These are phyloP conservation scores for Thysanoteuthis rhombus DNA, from an alignment of 2,888 invertebrate genomes.

Conservation along the genomic window DNA sequence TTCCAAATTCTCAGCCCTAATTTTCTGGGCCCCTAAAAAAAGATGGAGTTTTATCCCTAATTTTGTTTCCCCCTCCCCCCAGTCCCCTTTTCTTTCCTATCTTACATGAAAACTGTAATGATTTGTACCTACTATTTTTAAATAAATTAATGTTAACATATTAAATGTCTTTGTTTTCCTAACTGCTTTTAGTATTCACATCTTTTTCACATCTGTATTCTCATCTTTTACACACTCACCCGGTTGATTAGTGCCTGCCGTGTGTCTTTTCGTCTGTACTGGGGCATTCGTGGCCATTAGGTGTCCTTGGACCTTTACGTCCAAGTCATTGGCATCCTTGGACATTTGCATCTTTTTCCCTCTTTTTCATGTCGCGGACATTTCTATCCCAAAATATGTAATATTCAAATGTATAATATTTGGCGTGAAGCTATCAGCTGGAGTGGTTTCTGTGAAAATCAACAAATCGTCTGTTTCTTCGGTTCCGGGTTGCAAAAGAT, in stretches of 20 bases:
- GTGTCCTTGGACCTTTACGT: no score
- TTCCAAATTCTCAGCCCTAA: not conserved
- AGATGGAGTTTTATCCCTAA: not conserved
- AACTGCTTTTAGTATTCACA: not conserved
- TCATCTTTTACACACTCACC: not conserved
- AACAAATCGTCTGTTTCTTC: no score
- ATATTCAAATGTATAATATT: no score
- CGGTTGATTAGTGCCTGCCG: not conserved
- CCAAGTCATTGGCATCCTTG: no score
- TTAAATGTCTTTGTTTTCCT: not conserved
- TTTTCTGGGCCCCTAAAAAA: not conserved
- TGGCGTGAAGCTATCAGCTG: no score
- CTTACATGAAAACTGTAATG: not conserved
- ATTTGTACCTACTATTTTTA: not conserved
- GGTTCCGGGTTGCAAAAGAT: no score
- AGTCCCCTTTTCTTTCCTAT: not conserved
- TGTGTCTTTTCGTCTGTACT: no score
- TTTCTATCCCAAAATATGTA: no score
- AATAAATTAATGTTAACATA: slow-evolving; percentile 12
- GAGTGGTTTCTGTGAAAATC: no score
- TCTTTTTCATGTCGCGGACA: no score
- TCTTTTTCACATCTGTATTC: not conserved
- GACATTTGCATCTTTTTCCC: no score
- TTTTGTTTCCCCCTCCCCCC: not conserved
- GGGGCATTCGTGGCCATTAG: no score